These are phyloP conservation scores for Ips nitidus DNA, from an alignment of 1,140 invertebrate species.

Conservation along the genomic window DNA sequence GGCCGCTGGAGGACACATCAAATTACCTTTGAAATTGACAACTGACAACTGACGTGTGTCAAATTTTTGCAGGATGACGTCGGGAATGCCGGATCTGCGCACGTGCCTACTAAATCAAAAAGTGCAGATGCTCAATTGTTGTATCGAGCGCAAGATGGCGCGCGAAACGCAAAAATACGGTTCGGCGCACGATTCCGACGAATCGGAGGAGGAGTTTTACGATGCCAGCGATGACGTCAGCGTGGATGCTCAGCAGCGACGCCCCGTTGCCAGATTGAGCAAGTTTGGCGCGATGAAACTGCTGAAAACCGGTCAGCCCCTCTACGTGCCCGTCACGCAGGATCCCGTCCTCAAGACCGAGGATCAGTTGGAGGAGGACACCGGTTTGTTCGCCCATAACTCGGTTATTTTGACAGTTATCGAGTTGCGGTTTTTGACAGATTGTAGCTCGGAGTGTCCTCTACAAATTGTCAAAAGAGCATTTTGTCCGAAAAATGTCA, in stretches of 20 bases:
- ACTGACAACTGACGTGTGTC: too few relatives aligned
- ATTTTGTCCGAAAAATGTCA: too few relatives aligned
- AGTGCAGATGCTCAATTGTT: conserved; percentile 95
- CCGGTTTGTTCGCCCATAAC: conserved; percentile 45
- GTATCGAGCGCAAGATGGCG: conserved; percentile 76
- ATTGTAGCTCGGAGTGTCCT: background rate
- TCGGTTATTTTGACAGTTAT: background rate
- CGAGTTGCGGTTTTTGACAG: background rate
- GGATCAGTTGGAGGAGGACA: conserved; percentile 92
- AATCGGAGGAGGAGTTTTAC: conserved; percentile 76
- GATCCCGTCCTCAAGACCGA: conserved; percentile 96
- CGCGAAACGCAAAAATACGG: conserved; percentile 52
- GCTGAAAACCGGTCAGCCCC: conserved; percentile 66
- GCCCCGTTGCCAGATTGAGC: conserved; percentile 70
- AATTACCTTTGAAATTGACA: too few relatives aligned
- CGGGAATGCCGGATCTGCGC: conserved; percentile 79
- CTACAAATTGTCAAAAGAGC: too few relatives aligned
- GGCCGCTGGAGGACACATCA: too few relatives aligned
- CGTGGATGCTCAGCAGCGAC: conserved; percentile 52
- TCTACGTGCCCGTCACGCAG: conserved; percentile 91
- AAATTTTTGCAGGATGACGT: conserved; percentile 62
- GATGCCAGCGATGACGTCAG: conserved; percentile 67
- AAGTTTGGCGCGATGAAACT: conserved; percentile 69
- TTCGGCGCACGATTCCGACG: conserved; percentile 45
- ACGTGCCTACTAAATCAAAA: conserved; percentile 95